Percentiles rank a stretch among this genome's conserved stretches.
phyloP scores from a whole-genome alignment of 2,888 invertebrate species.

The Papilio demoleus region DNA sequence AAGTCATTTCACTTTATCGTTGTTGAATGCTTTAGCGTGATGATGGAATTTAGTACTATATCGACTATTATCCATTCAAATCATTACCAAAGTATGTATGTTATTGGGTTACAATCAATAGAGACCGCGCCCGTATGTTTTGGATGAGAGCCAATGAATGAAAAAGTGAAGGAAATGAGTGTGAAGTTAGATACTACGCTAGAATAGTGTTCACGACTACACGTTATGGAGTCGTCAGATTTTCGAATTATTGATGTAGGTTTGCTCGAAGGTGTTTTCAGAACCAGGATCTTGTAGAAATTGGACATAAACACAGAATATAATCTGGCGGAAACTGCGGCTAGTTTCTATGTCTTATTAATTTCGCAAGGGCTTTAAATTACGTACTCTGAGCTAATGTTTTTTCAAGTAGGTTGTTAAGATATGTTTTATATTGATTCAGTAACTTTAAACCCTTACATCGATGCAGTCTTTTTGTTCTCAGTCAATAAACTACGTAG shows the following conservation, averaged over 20 bases:
- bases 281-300: too few species aligned
- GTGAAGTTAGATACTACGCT: too few species aligned
- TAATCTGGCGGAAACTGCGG: too few species aligned
- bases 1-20: not conserved
- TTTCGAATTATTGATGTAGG: not conserved
- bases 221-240: too few species aligned
- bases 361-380: too few species aligned
- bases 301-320: too few species aligned
- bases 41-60: not conserved
- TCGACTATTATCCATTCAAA: not conserved
- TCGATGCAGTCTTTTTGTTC: not conserved
- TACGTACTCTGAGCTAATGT: too few species aligned
- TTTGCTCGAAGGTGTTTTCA: too few species aligned
- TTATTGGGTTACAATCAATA: constrained; percentile 10
- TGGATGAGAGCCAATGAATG: constrained; percentile 12
- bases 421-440: too few species aligned
- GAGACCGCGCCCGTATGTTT: constrained; percentile 7
- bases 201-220: too few species aligned
- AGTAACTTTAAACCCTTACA: not conserved
- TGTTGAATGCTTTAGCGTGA: not conserved
- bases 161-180: constrained; percentile 1
- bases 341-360: too few species aligned
- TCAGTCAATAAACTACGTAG: constrained; percentile 20
- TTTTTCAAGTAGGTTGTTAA: too few species aligned
- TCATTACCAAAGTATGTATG: not conserved